Percentiles rank a stretch among this genome's conserved stretches.
phyloP scores from a whole-genome alignment of 2,113 vertebrate genomes.

The Protobothrops mucrosquamatus region DNA sequence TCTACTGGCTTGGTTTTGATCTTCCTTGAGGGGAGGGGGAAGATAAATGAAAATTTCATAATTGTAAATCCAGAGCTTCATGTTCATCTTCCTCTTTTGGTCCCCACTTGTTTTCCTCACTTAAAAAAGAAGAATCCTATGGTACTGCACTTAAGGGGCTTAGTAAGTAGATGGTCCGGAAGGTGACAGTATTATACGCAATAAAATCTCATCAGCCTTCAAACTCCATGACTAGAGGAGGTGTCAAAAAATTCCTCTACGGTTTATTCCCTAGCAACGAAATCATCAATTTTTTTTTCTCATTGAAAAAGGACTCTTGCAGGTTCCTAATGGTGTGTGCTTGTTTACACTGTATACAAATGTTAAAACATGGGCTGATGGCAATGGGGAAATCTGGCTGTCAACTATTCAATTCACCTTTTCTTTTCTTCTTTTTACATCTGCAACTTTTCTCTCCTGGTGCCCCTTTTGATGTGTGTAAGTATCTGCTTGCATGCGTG shows the following conservation, averaged over 20 bases:
- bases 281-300: conserved; percentile 60
- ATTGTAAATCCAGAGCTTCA: conserved; percentile 26
- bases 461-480: conserved; percentile 29
- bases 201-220: conserved; percentile 53
- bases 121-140: conserved; percentile 1
- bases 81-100: conserved; percentile 18
- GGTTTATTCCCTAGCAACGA: conserved; percentile 62
- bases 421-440: conserved; percentile 29
- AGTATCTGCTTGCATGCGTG: conserved; percentile 19
- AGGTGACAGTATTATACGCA: conserved; percentile 44
- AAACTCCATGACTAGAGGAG: conserved; percentile 48
- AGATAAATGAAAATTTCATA: neutral
- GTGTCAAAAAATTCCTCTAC: conserved; percentile 53
- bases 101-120: neutral
- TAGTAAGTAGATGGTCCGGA: conserved; percentile 41
- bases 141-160: conserved; percentile 29
- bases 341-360: neutral
- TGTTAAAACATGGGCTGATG: conserved; percentile 16
- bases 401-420: conserved; percentile 50
- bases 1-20: neutral
- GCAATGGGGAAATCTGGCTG: conserved; percentile 26
- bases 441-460: conserved; percentile 31
- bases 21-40: neutral
- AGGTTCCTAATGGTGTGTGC: conserved; percentile 8
- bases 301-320: conserved; percentile 48